phyloP scores from a whole-genome alignment of 1,140 invertebrate genomes.

The Orius laevigatus region DNA sequence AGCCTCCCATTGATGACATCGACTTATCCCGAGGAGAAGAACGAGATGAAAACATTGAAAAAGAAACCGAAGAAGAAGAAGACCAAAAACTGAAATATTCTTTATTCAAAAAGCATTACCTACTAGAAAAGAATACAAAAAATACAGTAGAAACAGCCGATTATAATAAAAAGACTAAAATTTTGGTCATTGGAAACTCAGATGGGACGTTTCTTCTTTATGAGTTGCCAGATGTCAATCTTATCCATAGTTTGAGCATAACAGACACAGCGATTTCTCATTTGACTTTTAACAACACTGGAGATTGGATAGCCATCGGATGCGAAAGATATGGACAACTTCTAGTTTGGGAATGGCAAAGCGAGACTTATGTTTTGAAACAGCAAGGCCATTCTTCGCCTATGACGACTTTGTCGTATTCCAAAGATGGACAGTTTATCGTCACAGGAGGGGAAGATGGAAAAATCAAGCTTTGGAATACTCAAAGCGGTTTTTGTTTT shows the following conservation, averaged over 20 bases:
- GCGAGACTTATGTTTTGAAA: slow-evolving; percentile 95
- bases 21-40: slow-evolving; percentile 31
- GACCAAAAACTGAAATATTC: slow-evolving; percentile 45
- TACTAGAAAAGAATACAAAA: slow-evolving; percentile 46
- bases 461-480: slow-evolving; percentile 94
- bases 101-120: slow-evolving; percentile 48
- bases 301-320: slow-evolving; percentile 90
- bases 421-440: slow-evolving; percentile 75
- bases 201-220: slow-evolving; percentile 77
- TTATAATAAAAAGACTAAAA: slow-evolving; percentile 59
- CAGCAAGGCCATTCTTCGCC: slow-evolving; percentile 87
- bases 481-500: slow-evolving; percentile 76
- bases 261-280: slow-evolving; percentile 64
- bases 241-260: slow-evolving; percentile 65
- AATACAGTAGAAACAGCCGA: slow-evolving; percentile 54
- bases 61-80: slow-evolving; percentile 19
- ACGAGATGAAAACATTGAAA: slow-evolving; percentile 28
- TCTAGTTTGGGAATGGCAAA: slow-evolving; percentile 98
- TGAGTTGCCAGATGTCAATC: slow-evolving; percentile 79
- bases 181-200: slow-evolving; percentile 67
- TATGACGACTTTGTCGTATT: slow-evolving; percentile 78
- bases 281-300: slow-evolving; percentile 64
- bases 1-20: slow-evolving; percentile 39
- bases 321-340: slow-evolving; percentile 73
- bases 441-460: slow-evolving; percentile 89